Conservation (phyloP, 2,113 vertebrate genomes). For the Sturnira hondurensis region DNA sequence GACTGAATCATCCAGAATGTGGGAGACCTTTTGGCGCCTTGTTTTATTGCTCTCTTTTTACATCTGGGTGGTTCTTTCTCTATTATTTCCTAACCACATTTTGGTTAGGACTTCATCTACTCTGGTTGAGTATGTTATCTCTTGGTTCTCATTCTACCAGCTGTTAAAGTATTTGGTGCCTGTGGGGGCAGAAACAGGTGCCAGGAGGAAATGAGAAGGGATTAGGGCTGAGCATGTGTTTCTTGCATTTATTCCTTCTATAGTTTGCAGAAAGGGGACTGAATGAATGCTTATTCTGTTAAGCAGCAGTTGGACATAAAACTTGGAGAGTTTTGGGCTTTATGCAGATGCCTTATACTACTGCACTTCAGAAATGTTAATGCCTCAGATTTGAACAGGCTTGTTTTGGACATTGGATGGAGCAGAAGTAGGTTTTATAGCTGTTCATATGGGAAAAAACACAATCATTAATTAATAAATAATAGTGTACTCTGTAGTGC, state of each 20-base stretch:
- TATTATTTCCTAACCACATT: conserved; percentile 16
- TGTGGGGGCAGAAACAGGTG: conserved; percentile 58
- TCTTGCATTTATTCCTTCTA: conserved; percentile 31
- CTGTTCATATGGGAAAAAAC: not conserved
- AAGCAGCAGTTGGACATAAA: not conserved
- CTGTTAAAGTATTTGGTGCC: conserved; percentile 50
- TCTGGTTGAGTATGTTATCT: conserved; percentile 12
- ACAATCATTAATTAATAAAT: not conserved
- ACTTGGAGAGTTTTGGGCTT: not conserved
- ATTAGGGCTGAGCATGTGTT: conserved; percentile 49
- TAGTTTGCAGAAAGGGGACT: not conserved
- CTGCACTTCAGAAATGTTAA: not conserved
- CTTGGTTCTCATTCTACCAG: conserved; percentile 51
- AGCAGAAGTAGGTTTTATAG: not conserved
- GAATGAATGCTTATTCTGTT: conserved; percentile 3
- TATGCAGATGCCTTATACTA: not conserved
- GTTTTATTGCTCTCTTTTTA: not conserved
- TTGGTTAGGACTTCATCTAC: not conserved
- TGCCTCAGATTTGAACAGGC: not conserved
- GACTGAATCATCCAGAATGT: not conserved
- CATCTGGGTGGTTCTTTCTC: conserved; percentile 1
- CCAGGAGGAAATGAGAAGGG: conserved; percentile 64
- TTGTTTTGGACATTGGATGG: not conserved
- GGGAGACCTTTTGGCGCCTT: not conserved
- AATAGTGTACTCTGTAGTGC: not conserved